Conservation (phyloP, 2,888 invertebrate species). For the Mesochorus sp. region DNA sequence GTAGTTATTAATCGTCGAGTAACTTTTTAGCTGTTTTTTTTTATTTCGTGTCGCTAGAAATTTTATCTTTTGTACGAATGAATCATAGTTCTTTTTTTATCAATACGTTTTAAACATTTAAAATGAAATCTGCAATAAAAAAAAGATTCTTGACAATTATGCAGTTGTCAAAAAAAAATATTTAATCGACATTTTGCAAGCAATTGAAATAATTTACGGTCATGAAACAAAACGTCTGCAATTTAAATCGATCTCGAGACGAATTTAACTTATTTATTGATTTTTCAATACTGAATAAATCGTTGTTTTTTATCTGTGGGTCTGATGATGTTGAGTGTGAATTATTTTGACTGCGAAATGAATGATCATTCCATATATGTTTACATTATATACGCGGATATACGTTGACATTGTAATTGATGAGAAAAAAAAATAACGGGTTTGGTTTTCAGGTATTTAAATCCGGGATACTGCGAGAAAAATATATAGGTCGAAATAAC, state of each 20-base stretch:
- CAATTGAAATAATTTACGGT: too few relatives aligned
- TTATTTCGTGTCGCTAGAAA: too few relatives aligned
- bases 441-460: neutral
- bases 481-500: slow-evolving; percentile 37
- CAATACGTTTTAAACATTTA: too few relatives aligned
- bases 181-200: too few relatives aligned
- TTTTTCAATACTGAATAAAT: neutral
- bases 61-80: too few relatives aligned
- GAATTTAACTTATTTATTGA: neutral
- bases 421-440: neutral
- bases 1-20: too few relatives aligned
- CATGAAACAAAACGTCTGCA: too few relatives aligned
- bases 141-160: too few relatives aligned
- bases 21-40: too few relatives aligned
- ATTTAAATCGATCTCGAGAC: neutral
- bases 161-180: too few relatives aligned
- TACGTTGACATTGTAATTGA: neutral
- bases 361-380: neutral
- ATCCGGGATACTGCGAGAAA: slow-evolving; percentile 18
- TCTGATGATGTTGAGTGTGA: neutral
- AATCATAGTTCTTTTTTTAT: too few relatives aligned
- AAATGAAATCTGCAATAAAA: too few relatives aligned
- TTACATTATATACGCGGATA: neutral
- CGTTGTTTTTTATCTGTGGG: neutral
- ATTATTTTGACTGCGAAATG: neutral